These are phyloP conservation scores for Trochalopteron elliotii DNA, from an alignment of 2,113 vertebrate species.

Conservation along the genomic window DNA sequence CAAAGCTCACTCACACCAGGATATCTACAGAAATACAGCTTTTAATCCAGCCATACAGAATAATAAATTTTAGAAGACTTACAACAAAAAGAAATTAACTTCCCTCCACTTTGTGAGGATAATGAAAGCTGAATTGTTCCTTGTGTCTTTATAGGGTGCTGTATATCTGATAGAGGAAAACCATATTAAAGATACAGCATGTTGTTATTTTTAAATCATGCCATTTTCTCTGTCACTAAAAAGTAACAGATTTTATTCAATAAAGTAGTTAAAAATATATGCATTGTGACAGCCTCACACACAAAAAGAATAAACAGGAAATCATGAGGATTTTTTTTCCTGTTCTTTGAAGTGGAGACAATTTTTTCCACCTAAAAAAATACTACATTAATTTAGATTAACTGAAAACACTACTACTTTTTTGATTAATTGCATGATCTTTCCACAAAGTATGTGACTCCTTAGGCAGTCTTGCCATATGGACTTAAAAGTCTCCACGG, in stretches of 20 bases:
- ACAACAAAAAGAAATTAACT: neutral
- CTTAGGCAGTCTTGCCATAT: constrained; percentile 49
- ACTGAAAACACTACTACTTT: constrained; percentile 22
- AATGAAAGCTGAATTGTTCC: neutral
- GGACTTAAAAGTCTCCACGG: constrained; percentile 43
- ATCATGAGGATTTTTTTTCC: neutral
- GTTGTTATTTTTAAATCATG: constrained; percentile 5
- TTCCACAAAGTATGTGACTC: constrained; percentile 49
- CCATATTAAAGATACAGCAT: neutral
- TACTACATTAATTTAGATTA: constrained; percentile 34
- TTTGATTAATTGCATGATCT: constrained; percentile 54
- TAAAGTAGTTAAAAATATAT: constrained; percentile 4
- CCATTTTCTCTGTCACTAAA: neutral
- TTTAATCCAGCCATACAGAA: neutral
- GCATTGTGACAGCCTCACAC: neutral
- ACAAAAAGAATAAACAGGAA: neutral
- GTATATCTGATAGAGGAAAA: neutral
- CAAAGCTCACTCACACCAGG: neutral
- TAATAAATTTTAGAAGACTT: neutral
- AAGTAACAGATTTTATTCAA: constrained; percentile 3
- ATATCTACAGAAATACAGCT: neutral
- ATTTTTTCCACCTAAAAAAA: constrained; percentile 20
- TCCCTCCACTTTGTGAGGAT: neutral
- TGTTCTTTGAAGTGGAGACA: constrained; percentile 12
- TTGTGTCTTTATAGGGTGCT: neutral